These are phyloP conservation scores for Pygoscelis antarcticus DNA, from an alignment of 2,113 vertebrate species.

Conservation along the genomic window DNA sequence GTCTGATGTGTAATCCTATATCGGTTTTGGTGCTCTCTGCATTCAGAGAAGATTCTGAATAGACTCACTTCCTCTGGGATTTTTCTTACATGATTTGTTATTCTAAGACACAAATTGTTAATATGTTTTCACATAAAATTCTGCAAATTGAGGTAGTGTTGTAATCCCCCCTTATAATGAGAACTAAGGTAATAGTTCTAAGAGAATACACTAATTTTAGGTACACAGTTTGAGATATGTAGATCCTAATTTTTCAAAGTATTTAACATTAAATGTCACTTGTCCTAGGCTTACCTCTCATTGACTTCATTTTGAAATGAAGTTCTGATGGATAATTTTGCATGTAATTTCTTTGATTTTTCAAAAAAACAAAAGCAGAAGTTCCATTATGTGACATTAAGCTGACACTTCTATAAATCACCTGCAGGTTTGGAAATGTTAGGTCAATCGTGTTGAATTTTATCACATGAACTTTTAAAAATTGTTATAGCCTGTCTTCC, in stretches of 20 bases:
- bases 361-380: neutral
- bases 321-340: neutral
- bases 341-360: neutral
- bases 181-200: neutral
- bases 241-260: neutral
- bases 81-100: neutral
- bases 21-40: neutral
- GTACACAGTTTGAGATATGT: neutral
- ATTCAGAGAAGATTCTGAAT: neutral
- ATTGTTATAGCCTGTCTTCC: neutral
- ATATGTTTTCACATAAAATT: neutral
- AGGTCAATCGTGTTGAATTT: neutral
- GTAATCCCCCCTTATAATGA: neutral
- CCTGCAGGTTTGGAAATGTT: neutral
- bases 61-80: neutral
- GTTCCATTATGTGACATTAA: neutral
- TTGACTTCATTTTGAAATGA: neutral
- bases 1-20: neutral
- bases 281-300: neutral
- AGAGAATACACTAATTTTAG: neutral
- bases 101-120: neutral
- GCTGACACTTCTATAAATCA: neutral
- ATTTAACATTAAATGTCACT: neutral
- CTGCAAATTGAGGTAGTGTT: neutral
- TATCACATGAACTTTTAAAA: neutral